A percentile compares a stretch with the other conserved stretches of the same genome.
phyloP scores from a whole-genome alignment of 2,888 invertebrate species.

The Euphydryas editha region DNA sequence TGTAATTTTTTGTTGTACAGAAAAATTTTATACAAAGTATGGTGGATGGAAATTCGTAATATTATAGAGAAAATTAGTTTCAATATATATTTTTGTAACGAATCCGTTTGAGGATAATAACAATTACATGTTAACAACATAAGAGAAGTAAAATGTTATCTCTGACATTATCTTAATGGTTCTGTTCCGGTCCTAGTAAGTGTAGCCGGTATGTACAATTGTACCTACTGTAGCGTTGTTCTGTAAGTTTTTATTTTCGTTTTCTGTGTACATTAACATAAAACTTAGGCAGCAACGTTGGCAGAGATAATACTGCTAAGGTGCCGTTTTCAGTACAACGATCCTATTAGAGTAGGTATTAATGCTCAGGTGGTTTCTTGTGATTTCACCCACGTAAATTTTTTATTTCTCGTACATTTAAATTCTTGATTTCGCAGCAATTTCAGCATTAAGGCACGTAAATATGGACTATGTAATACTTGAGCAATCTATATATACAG shows the following conservation, averaged over 20 bases:
- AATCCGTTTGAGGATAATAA: constrained; percentile 9
- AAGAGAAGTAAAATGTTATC: constrained; percentile 5
- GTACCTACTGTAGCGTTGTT: background rate
- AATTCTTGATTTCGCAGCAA: no score
- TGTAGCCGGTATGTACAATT: background rate
- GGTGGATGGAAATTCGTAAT: background rate
- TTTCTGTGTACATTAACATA: background rate
- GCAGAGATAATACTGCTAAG: background rate
- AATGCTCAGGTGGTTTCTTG: no score
- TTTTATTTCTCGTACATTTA: no score
- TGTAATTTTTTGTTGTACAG: background rate
- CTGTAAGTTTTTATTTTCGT: no score
- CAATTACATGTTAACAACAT: constrained; percentile 8
- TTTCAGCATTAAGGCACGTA: no score
- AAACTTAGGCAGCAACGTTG: background rate
- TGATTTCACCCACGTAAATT: no score
- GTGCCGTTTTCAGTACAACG: background rate
- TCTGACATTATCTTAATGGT: constrained; percentile 4
- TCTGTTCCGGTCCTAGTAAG: constrained; percentile 5
- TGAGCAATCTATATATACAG: no score
- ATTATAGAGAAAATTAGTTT: background rate
- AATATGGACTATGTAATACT: no score
- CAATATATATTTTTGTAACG: background rate
- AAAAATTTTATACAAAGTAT: background rate
- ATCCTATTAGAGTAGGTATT: no score